These are phyloP conservation scores for Malthinus seriepunctatus DNA, from an alignment of 2,888 invertebrate genomes.

Conservation along the genomic window DNA sequence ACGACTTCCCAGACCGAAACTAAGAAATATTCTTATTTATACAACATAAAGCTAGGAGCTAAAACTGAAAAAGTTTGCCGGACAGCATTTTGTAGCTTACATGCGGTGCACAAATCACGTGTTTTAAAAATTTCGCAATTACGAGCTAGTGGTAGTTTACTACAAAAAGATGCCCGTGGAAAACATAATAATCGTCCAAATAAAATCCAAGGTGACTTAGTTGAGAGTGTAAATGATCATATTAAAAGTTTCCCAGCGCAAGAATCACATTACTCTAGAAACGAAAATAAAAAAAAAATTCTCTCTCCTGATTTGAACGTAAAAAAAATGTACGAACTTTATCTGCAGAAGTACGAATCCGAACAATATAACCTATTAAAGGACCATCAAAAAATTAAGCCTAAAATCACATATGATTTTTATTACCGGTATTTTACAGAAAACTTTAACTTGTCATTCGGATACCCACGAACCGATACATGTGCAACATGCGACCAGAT, in stretches of 20 bases:
- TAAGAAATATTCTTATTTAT: not conserved
- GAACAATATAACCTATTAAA: conserved; percentile 3
- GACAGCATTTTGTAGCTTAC: not conserved
- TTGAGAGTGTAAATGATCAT: conserved; percentile 14
- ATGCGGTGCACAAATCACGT: not conserved
- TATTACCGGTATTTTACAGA: conserved; percentile 11
- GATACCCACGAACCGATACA: conserved; percentile 14
- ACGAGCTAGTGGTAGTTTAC: not conserved
- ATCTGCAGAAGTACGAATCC: conserved; percentile 16
- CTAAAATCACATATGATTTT: conserved; percentile 14
- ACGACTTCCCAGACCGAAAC: not conserved
- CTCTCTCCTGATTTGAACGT: conserved; percentile 35
- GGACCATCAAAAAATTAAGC: conserved; percentile 10
- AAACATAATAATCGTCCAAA: conserved; percentile 27
- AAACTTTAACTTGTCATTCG: conserved; percentile 15
- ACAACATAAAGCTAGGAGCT: not conserved
- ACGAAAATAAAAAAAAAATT: conserved; percentile 24
- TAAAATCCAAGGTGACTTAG: conserved; percentile 22
- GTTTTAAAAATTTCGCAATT: not conserved
- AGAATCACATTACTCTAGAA: conserved; percentile 22
- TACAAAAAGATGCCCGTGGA: conserved; percentile 23
- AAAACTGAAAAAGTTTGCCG: not conserved
- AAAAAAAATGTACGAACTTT: no score
- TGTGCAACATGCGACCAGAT: not conserved
- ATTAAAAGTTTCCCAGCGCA: conserved; percentile 16